A percentile compares a stretch with the other conserved stretches of the same genome.
These are phyloP conservation scores for Xestobium rufovillosum DNA, from an alignment of 2,888 invertebrate species.

Conservation along the genomic window DNA sequence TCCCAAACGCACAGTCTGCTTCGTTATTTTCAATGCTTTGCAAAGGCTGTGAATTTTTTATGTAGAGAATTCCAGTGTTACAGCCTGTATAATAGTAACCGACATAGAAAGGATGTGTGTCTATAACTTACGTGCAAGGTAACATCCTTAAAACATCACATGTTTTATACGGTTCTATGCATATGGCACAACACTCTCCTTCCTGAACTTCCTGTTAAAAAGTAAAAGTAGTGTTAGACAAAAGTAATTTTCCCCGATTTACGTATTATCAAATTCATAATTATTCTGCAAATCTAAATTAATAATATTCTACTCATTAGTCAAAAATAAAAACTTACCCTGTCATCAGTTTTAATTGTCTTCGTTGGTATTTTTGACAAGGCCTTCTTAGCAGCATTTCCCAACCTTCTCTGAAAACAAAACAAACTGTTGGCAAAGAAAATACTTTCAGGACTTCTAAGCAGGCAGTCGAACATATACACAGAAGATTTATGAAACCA, in stretches of 20 bases:
- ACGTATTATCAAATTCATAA: neutral
- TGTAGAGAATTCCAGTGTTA: too few species aligned
- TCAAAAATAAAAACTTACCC: conserved; percentile 50
- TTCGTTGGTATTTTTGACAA: conserved; percentile 88
- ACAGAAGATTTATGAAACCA: neutral
- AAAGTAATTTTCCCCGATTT: conserved; percentile 7
- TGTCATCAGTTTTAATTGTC: conserved; percentile 78
- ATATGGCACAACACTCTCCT: conserved; percentile 89
- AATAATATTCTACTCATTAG: neutral
- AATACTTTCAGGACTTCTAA: neutral
- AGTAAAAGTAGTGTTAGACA: conserved; percentile 9
- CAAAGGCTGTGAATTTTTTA: too few species aligned
- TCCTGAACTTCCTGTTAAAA: conserved; percentile 66
- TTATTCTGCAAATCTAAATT: neutral
- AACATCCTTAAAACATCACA: conserved; percentile 80
- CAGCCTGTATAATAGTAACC: too few species aligned
- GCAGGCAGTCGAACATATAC: conserved; percentile 4
- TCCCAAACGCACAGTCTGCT: too few species aligned
- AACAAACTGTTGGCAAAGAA: too few species aligned
- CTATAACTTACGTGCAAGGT: conserved; percentile 85
- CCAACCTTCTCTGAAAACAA: conserved; percentile 69
- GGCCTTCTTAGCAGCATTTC: conserved; percentile 90
- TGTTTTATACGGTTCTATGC: conserved; percentile 86
- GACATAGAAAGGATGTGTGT: too few species aligned
- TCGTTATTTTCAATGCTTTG: too few species aligned